These are phyloP conservation scores for Gracilinanus agilis DNA, from an alignment of 2,113 vertebrate species.

Conservation along the genomic window DNA sequence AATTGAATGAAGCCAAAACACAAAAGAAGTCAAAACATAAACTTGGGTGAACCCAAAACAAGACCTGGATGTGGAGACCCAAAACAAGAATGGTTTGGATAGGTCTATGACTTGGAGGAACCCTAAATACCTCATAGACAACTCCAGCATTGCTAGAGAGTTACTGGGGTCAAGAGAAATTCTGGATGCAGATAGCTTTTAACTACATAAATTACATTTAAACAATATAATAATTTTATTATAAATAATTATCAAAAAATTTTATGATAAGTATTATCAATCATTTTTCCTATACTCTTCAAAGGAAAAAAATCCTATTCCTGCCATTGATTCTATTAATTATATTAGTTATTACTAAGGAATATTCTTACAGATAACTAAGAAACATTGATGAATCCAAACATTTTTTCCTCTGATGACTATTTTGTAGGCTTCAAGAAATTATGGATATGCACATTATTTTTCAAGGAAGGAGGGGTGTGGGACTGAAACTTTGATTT, in stretches of 20 bases:
- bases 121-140: background rate
- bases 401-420: background rate
- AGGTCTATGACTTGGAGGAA: background rate
- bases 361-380: background rate
- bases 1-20: background rate
- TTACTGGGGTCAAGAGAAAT: background rate
- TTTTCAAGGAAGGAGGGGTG: background rate
- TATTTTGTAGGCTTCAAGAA: background rate
- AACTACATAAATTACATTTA: background rate
- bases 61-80: too few species aligned
- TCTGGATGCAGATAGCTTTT: background rate
- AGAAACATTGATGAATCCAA: background rate
- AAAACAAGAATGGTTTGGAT: background rate
- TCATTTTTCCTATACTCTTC: background rate
- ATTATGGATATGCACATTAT: background rate
- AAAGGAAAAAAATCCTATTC: background rate
- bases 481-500: background rate
- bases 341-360: background rate
- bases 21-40: background rate
- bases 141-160: background rate
- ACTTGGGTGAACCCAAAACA: background rate
- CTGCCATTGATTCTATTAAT: background rate
- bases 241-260: background rate
- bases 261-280: background rate
- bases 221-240: background rate